Evolutionary conservation across 2,888 invertebrate genomes (phyloP), one percentile per base, ranked within the genome.

Genomic region (Phortica okadai): DNA sequence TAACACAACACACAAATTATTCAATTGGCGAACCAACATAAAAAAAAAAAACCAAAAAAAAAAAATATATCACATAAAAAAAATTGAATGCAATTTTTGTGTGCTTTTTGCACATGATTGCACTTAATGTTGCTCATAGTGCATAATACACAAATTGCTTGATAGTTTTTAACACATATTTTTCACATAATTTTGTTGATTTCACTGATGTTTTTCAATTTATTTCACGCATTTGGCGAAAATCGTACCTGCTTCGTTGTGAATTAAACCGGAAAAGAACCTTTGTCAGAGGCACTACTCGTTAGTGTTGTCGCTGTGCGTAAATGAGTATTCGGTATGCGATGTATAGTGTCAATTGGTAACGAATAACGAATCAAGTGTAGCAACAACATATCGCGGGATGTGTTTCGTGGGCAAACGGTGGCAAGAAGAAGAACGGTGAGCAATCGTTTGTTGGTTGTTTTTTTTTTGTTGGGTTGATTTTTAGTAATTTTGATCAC

Each of bases 181-280:
- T 77, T 42, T 77, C 44, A 74, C 69, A 45, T 73, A 72, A 76
- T 44, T 75, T 58, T 74, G 10, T 83, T 77, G 6, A 14, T 16
- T 8, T 4, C 6, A 16, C n/a, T 77, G 91, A 91, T 91, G 90
- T 84, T 83, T 83, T 50, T 77, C 82, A 88, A 90, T 87, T 86
- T 80, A 75, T 77, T 80, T 77, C 74, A 74, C 76, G 81, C 77
- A 79, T 80, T 82, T 80, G 69, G 50, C 76, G 80, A 84, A 83
- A 78, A 82, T 84, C 89, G 85, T 90, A 91, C 91, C 91, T 91
- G 87, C 87, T 89, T 89, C 86, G 83, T 88, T 84, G 87, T 85
- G 85, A 90, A 90, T 90, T 89, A 91, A 91, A 90, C 91, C 90
- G 91, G 91, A 91, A 91, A 91, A 90, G 90, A 90, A 90, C 87